Percentiles rank a stretch among this genome's conserved stretches.
These are phyloP conservation scores for Caenorhabditis inopinata DNA, from an alignment of 1,140 invertebrate species.

Conservation along the genomic window DNA sequence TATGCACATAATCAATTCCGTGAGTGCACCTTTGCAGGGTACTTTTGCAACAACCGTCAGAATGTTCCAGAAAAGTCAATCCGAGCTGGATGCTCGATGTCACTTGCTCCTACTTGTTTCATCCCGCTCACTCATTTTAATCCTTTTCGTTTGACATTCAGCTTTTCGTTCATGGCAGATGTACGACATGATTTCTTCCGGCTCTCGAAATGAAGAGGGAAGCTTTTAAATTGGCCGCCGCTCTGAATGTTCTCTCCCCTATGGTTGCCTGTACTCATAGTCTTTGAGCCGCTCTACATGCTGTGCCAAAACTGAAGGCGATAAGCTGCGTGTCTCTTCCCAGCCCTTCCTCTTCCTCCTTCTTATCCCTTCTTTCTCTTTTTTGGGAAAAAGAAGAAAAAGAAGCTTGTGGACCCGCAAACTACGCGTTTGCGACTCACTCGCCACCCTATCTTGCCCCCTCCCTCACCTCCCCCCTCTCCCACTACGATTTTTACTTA, in stretches of 20 bases:
- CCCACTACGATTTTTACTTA: slow-evolving; percentile 7
- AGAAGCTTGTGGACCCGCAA: slow-evolving; percentile 12
- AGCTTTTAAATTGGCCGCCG: background rate
- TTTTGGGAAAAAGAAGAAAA: background rate
- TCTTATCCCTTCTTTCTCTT: slow-evolving; percentile 3
- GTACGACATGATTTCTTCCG: too few relatives aligned
- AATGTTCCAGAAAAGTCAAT: too few relatives aligned
- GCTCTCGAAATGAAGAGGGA: too few relatives aligned
- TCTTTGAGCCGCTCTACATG: background rate
- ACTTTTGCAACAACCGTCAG: background rate
- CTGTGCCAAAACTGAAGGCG: background rate
- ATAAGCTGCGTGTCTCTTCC: background rate
- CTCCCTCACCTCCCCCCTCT: too few relatives aligned
- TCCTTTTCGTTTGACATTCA: background rate
- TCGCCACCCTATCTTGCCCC: background rate
- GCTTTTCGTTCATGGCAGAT: background rate
- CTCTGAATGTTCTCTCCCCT: background rate
- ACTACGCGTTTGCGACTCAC: slow-evolving; percentile 10
- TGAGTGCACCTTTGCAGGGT: background rate
- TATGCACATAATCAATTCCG: background rate
- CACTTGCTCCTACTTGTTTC: background rate
- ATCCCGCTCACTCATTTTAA: background rate
- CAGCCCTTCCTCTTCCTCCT: background rate
- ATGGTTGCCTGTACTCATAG: background rate
- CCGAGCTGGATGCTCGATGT: too few relatives aligned